These are phyloP conservation scores for Drosophila stalkeri DNA, from an alignment of 2,888 invertebrate species.

Conservation along the genomic window DNA sequence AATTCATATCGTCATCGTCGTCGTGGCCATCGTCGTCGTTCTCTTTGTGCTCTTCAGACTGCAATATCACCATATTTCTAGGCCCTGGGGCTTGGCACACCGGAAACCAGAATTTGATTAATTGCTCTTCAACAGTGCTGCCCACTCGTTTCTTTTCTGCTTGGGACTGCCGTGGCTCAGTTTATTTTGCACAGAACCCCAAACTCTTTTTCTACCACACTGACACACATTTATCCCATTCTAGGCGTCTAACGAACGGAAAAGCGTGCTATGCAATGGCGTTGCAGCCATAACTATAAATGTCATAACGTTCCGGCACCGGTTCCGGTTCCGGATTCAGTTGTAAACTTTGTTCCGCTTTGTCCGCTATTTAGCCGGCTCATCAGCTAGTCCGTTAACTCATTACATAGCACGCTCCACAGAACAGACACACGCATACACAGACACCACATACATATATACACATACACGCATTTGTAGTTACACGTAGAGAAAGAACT, in stretches of 20 bases:
- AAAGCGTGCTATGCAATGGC: constrained; percentile 48
- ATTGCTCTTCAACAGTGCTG: constrained; percentile 19
- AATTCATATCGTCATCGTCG: constrained; percentile 25
- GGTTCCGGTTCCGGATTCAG: constrained; percentile 28
- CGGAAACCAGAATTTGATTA: constrained; percentile 42
- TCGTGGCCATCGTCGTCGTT: not conserved
- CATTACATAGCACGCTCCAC: constrained; percentile 50
- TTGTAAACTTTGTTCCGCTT: constrained; percentile 34
- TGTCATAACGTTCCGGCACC: constrained; percentile 15
- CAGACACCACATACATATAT: constrained; percentile 7
- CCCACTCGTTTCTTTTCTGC: constrained; percentile 66
- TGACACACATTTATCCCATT: not conserved
- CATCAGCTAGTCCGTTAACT: constrained; percentile 15
- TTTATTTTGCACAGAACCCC: constrained; percentile 23
- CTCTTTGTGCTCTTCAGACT: constrained; percentile 14
- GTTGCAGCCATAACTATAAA: constrained; percentile 8
- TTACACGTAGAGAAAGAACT: constrained; percentile 42
- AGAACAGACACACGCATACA: constrained; percentile 14
- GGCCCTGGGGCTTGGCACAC: constrained; percentile 46
- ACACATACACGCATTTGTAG: constrained; percentile 13
- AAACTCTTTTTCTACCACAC: constrained; percentile 12
- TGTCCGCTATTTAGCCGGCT: constrained; percentile 30
- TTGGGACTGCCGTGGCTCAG: constrained; percentile 69
- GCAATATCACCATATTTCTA: constrained; percentile 66
- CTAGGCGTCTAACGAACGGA: constrained; percentile 22